Evolutionary conservation across 2,888 invertebrate genomes (phyloP).

Genomic region (Callyntrura guangdongensis): DNA sequence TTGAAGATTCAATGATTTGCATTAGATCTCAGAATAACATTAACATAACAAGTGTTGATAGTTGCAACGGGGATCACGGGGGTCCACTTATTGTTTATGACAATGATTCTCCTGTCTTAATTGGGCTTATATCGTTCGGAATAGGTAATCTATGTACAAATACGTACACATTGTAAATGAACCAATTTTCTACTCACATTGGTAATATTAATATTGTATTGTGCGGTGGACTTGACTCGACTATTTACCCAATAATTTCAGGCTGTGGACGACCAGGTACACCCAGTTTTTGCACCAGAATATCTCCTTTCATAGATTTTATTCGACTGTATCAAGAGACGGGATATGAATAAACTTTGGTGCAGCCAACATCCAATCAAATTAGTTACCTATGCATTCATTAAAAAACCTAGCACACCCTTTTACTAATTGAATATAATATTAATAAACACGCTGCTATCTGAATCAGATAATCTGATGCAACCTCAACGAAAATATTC

Average conservation of each 20-base stretch:
- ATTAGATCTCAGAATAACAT: constrained; percentile 24
- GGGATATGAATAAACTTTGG: no score
- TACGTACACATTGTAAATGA: not conserved
- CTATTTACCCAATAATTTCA: no score
- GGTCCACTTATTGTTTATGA: constrained; percentile 61
- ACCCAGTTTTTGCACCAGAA: constrained; percentile 74
- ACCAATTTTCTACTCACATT: not conserved
- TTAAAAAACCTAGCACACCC: no score
- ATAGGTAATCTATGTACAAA: no score
- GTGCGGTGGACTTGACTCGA: no score
- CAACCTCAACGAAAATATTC: no score
- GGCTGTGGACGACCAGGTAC: constrained; percentile 72
- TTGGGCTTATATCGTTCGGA: constrained; percentile 69
- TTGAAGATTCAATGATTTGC: constrained; percentile 69
- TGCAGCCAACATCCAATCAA: no score
- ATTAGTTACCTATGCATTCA: no score
- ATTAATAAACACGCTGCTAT: no score
- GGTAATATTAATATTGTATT: no score
- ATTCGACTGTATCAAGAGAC: constrained; percentile 61
- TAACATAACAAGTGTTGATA: constrained; percentile 13
- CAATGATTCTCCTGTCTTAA: not conserved
- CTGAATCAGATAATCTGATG: no score
- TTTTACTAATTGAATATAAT: no score
- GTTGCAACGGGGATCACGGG: constrained; percentile 71
- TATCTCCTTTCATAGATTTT: constrained; percentile 71